Evolutionary conservation across 2,797 vertebrate genomes (phyloP).

Genomic region (Betta splendens): DNA sequence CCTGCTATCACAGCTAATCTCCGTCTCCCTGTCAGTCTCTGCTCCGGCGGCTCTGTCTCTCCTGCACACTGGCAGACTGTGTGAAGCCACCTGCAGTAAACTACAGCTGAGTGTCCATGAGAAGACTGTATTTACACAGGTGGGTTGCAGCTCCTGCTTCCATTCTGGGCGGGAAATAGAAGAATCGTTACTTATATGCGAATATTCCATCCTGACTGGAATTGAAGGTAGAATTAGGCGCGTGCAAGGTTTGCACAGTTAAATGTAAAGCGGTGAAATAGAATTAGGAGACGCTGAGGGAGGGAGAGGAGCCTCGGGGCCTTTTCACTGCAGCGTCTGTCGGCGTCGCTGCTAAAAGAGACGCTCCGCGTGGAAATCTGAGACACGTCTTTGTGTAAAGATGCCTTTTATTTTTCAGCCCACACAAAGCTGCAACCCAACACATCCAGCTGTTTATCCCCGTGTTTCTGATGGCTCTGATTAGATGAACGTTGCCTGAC

Average conservation of each 20-base stretch:
- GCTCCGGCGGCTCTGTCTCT: slow-evolving; percentile 16
- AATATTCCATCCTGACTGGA: background rate
- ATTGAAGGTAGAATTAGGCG: background rate
- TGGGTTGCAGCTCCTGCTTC: background rate
- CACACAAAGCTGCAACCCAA: too few relatives aligned
- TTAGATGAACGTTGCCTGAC: background rate
- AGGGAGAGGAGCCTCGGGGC: background rate
- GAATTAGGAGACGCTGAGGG: background rate
- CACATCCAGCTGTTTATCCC: background rate
- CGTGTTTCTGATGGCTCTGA: background rate
- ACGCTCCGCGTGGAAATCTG: too few relatives aligned
- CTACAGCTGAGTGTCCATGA: background rate
- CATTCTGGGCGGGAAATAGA: background rate
- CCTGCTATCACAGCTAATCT: slow-evolving; percentile 65
- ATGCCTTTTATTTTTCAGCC: too few relatives aligned
- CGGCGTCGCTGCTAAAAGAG: background rate
- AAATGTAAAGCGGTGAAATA: background rate
- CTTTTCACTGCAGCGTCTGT: background rate
- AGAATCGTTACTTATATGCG: background rate
- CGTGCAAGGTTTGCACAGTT: background rate
- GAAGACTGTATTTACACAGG: background rate
- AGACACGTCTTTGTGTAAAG: too few relatives aligned
- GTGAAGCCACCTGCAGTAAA: background rate
- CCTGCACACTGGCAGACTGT: background rate
- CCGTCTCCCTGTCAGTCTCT: slow-evolving; percentile 56